These are phyloP conservation scores for Channa argus DNA, from an alignment of 2,113 vertebrate species.

Conservation along the genomic window DNA sequence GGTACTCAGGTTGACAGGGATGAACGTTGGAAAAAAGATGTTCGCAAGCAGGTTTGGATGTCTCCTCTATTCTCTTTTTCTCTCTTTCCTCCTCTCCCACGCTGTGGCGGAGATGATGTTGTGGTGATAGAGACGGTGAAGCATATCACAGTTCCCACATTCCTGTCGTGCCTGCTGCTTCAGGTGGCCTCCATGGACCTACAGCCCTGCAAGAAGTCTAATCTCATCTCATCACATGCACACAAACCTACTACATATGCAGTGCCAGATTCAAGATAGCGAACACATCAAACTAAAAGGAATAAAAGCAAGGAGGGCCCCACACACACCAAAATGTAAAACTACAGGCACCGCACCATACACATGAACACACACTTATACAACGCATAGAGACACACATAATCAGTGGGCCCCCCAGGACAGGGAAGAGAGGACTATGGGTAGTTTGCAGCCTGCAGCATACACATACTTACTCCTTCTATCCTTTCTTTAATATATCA, in stretches of 20 bases:
- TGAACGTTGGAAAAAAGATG: neutral
- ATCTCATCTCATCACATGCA: constrained; percentile 67
- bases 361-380: neutral
- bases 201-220: constrained; percentile 55
- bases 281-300: constrained; percentile 8
- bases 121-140: constrained; percentile 48
- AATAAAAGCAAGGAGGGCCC: constrained; percentile 19
- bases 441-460: constrained; percentile 36
- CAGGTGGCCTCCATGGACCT: constrained; percentile 65
- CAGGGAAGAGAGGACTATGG: constrained; percentile 44
- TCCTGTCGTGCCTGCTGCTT: constrained; percentile 69
- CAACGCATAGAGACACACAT: constrained; percentile 11
- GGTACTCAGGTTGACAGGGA: neutral
- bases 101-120: constrained; percentile 47
- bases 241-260: constrained; percentile 38
- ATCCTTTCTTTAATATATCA: constrained; percentile 45
- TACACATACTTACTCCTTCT: constrained; percentile 21
- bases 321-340: constrained; percentile 12
- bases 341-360: constrained; percentile 9
- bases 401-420: constrained; percentile 14
- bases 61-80: neutral
- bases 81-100: constrained; percentile 1
- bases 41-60: constrained; percentile 4
- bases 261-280: neutral
- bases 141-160: constrained; percentile 66